Conservation (phyloP, 2,888 invertebrate genomes). For the Leptothorax acervorum region DNA sequence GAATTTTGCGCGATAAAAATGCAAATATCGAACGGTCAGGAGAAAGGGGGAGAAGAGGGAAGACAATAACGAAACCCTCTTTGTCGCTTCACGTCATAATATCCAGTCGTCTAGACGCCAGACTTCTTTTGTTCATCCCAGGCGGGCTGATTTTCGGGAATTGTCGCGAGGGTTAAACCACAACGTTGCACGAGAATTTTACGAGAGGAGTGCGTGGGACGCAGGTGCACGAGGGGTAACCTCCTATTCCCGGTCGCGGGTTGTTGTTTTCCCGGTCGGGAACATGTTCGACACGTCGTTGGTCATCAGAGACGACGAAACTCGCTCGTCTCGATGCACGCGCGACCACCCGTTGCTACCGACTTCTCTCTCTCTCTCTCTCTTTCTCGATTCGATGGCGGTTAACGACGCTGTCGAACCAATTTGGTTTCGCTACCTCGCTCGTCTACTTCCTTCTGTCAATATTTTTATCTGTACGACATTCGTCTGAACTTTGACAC, state of each 20-base stretch:
- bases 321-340: conserved; percentile 66
- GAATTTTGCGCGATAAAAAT: conserved; percentile 31
- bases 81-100: conserved; percentile 62
- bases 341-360: conserved; percentile 71
- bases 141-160: conserved; percentile 69
- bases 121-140: conserved; percentile 71
- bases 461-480: conserved; percentile 12
- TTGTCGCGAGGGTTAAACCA: conserved; percentile 63
- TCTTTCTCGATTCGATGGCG: conserved; percentile 40
- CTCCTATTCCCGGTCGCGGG: conserved; percentile 22
- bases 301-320: conserved; percentile 68
- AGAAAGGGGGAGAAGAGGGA: conserved; percentile 64
- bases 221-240: conserved; percentile 52
- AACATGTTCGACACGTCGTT: conserved; percentile 57
- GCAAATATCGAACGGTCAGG: conserved; percentile 56
- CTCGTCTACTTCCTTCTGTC: conserved; percentile 18
- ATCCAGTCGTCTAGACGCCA: conserved; percentile 73
- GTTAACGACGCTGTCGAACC: conserved; percentile 24
- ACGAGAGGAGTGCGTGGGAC: conserved; percentile 8
- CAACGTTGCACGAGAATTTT: conserved; percentile 20
- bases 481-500: not conserved
- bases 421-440: conserved; percentile 22
- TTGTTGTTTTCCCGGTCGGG: conserved; percentile 54
- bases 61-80: conserved; percentile 62
- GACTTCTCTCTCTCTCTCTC: conserved; percentile 46